A percentile compares a stretch with the other conserved stretches of the same genome.
These are phyloP conservation scores for Danaus melanippus DNA, from an alignment of 1,140 invertebrate species.

Conservation along the genomic window DNA sequence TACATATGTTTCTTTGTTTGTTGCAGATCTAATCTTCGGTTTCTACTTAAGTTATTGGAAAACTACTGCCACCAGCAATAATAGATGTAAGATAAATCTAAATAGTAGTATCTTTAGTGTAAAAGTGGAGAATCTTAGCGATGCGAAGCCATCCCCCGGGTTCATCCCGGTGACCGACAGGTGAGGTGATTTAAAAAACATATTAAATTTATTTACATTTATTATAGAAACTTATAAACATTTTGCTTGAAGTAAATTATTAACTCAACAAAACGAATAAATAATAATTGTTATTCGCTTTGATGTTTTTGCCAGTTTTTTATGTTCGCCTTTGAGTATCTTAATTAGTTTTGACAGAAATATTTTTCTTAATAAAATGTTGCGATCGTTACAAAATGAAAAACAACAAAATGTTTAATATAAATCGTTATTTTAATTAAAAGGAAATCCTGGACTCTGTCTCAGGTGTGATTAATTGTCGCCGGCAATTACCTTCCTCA, in stretches of 20 bases:
- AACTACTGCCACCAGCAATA: constrained; percentile 28
- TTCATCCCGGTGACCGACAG: constrained; percentile 58
- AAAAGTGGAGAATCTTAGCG: constrained; percentile 59
- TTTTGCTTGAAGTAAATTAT: too few species aligned
- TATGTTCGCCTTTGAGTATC: too few species aligned
- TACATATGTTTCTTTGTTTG: constrained; percentile 28
- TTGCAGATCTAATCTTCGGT: constrained; percentile 44
- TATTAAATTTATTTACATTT: constrained; percentile 2
- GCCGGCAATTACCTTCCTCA: constrained; percentile 45
- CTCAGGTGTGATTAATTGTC: constrained; percentile 60
- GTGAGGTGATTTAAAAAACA: constrained; percentile 25
- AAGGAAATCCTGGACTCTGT: constrained; percentile 28
- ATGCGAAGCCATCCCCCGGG: constrained; percentile 43
- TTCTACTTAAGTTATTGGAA: too few species aligned
- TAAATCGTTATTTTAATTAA: constrained; percentile 37
- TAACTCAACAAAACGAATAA: too few species aligned
- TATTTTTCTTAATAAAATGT: too few species aligned
- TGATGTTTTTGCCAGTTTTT: too few species aligned
- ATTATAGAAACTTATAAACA: neutral
- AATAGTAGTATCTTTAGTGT: constrained; percentile 23
- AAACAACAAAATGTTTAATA: constrained; percentile 1
- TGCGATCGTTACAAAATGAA: constrained; percentile 1
- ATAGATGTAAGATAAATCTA: constrained; percentile 17
- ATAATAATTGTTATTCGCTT: too few species aligned
- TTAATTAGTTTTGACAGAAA: too few species aligned